Percentiles rank a stretch among this genome's conserved stretches.
These are phyloP conservation scores for Cetoscarus ocellatus DNA, from an alignment of 2,797 vertebrate species.

Conservation along the genomic window DNA sequence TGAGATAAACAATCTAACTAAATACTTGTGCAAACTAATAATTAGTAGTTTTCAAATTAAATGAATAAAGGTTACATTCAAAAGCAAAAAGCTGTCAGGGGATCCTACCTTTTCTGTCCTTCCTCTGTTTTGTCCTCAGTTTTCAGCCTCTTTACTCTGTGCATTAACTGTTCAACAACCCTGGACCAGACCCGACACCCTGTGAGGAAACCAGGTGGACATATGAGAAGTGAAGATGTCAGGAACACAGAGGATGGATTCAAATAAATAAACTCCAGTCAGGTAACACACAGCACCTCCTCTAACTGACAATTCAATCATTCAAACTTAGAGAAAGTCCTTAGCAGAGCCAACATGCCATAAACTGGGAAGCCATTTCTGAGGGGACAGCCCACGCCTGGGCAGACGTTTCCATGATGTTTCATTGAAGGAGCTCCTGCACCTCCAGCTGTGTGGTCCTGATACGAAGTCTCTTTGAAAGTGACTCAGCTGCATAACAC, in stretches of 20 bases:
- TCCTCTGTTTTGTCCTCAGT: conserved; percentile 90
- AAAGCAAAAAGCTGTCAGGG: background rate
- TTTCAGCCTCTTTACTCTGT: conserved; percentile 95
- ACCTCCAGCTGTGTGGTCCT: conserved; percentile 24
- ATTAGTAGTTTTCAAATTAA: too few relatives aligned
- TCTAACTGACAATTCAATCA: conserved; percentile 7
- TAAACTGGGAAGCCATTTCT: conserved; percentile 40
- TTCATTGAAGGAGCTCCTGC: conserved; percentile 49
- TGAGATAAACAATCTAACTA: too few relatives aligned
- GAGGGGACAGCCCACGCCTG: conserved; percentile 19
- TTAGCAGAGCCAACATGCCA: conserved; percentile 22
- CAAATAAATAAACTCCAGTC: background rate
- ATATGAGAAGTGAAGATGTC: conserved; percentile 16
- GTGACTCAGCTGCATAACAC: conserved; percentile 50
- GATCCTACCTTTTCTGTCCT: conserved; percentile 88
- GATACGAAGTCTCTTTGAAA: conserved; percentile 25
- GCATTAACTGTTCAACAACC: conserved; percentile 91
- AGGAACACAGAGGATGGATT: background rate
- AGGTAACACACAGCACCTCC: background rate
- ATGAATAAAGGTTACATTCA: background rate
- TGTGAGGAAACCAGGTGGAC: conserved; percentile 53
- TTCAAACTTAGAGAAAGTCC: conserved; percentile 6
- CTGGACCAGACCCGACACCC: conserved; percentile 87
- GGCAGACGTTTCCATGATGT: conserved; percentile 35
- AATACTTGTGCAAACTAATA: too few relatives aligned